Evolutionary conservation across 2,888 invertebrate genomes (phyloP).

Genomic region (Thymelicus acteon): DNA sequence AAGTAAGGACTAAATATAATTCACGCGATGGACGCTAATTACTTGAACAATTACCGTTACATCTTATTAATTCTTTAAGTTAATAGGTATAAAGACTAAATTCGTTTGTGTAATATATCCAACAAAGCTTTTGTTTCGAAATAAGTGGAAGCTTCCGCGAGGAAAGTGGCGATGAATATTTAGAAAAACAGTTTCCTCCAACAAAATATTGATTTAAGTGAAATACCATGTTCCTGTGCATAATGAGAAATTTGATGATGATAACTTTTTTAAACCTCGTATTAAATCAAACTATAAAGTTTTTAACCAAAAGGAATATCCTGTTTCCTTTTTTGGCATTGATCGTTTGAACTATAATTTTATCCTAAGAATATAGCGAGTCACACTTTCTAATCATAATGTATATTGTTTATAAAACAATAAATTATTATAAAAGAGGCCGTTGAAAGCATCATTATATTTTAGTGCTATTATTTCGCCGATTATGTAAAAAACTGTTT

Average conservation of each 20-base stretch:
- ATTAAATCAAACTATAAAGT: neutral
- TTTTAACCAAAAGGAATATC: neutral
- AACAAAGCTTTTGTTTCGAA: slow-evolving; percentile 5
- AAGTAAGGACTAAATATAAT: too few relatives aligned
- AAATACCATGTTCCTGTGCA: slow-evolving; percentile 3
- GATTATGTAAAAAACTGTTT: slow-evolving; percentile 74
- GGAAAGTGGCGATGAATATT: slow-evolving; percentile 9
- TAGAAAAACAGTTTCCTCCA: slow-evolving; percentile 29
- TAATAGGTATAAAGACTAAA: neutral
- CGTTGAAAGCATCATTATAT: slow-evolving; percentile 75
- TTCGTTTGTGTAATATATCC: neutral
- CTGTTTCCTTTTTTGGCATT: slow-evolving; percentile 6
- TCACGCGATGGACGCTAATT: too few relatives aligned
- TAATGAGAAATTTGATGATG: slow-evolving; percentile 11
- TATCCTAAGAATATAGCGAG: slow-evolving; percentile 46
- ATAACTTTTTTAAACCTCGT: neutral
- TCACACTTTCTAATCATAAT: slow-evolving; percentile 51
- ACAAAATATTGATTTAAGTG: slow-evolving; percentile 26
- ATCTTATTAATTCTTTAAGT: neutral
- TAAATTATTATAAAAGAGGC: slow-evolving; percentile 66
- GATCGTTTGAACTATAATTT: slow-evolving; percentile 40
- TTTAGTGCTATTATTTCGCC: slow-evolving; percentile 68
- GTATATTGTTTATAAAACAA: slow-evolving; percentile 75
- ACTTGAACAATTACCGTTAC: too few relatives aligned
- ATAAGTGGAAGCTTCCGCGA: slow-evolving; percentile 16